Conservation (phyloP, 2,888 invertebrate species). For the Drosophila mulleri region DNA sequence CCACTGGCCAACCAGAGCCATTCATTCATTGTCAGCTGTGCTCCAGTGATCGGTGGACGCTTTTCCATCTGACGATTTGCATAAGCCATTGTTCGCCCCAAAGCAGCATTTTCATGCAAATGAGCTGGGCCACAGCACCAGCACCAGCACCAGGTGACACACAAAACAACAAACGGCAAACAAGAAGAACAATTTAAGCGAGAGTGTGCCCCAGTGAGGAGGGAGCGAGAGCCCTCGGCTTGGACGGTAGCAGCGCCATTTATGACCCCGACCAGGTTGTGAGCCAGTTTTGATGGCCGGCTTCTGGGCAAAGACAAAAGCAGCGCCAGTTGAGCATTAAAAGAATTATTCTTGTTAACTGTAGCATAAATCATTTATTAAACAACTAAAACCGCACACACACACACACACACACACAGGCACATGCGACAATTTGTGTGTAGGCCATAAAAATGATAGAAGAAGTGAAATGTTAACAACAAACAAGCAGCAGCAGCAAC, state of each 20-base stretch:
- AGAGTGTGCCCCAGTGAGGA: conserved; percentile 31
- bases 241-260: conserved; percentile 35
- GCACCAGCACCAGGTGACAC: conserved; percentile 26
- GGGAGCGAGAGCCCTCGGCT: conserved; percentile 7
- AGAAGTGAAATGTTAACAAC: conserved; percentile 54
- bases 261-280: conserved; percentile 39
- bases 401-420: conserved; percentile 3
- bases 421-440: conserved; percentile 36
- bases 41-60: conserved; percentile 23
- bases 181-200: conserved; percentile 32
- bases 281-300: conserved; percentile 62
- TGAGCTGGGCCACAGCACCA: conserved; percentile 13
- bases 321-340: conserved; percentile 44
- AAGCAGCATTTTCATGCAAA: conserved; percentile 45
- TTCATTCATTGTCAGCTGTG: conserved; percentile 27
- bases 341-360: conserved; percentile 72
- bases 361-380: conserved; percentile 69
- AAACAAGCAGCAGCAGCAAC: conserved; percentile 23
- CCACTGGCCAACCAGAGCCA: not conserved
- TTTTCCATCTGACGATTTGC: conserved; percentile 48
- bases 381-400: conserved; percentile 24
- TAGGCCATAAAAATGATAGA: conserved; percentile 48
- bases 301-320: conserved; percentile 31
- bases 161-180: conserved; percentile 21
- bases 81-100: conserved; percentile 33